Evolutionary conservation across 2,797 vertebrate genomes (phyloP).

Genomic region (Siniperca obscura): DNA sequence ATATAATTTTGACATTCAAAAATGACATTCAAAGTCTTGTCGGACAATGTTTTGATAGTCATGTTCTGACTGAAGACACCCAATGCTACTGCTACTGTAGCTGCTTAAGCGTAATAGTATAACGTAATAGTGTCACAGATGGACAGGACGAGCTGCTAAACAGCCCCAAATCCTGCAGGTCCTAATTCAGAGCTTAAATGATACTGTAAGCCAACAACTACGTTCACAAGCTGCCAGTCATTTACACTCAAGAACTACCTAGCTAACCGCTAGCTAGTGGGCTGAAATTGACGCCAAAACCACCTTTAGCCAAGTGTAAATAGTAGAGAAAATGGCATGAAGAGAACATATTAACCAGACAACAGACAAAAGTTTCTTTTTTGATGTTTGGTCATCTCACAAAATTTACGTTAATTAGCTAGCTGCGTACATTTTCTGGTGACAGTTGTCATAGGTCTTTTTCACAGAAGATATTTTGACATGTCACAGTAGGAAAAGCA

Average conservation of each 20-base stretch:
- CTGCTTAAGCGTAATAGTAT: constrained; percentile 3
- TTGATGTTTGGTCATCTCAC: not conserved
- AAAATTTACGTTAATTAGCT: not conserved
- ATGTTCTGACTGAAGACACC: not conserved
- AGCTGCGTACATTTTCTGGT: not conserved
- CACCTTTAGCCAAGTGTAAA: not conserved
- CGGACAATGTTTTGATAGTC: not conserved
- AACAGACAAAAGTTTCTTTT: too few species aligned
- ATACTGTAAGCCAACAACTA: not conserved
- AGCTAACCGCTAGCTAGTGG: not conserved
- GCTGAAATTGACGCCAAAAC: not conserved
- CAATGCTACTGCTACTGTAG: not conserved
- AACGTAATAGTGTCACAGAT: constrained; percentile 4
- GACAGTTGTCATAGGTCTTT: not conserved
- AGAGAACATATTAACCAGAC: not conserved
- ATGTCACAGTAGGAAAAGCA: not conserved
- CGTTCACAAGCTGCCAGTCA: not conserved
- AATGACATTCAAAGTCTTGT: not conserved
- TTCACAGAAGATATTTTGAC: not conserved
- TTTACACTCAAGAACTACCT: not conserved
- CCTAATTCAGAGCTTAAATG: not conserved
- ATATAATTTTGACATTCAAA: too few species aligned
- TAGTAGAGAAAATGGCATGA: not conserved
- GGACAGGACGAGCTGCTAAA: not conserved
- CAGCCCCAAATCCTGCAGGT: not conserved